These are phyloP conservation scores for Acronicta aceris DNA, from an alignment of 2,888 invertebrate species.

Conservation along the genomic window DNA sequence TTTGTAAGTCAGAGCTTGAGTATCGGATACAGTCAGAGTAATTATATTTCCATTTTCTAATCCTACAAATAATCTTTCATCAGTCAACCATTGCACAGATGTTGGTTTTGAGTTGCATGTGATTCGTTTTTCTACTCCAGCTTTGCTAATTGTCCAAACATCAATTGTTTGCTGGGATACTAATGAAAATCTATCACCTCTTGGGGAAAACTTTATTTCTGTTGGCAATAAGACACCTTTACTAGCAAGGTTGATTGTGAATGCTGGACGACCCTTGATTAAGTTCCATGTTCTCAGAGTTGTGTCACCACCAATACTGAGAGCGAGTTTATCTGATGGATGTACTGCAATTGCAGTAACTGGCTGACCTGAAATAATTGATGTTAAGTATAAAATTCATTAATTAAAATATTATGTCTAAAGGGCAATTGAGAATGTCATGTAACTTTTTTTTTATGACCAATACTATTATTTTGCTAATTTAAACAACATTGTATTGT, in stretches of 20 bases:
- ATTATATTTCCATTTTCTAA: constrained; percentile 93
- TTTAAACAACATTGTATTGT: neutral
- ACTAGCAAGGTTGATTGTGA: constrained; percentile 95
- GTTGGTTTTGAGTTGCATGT: constrained; percentile 92
- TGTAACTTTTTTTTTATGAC: too few relatives aligned
- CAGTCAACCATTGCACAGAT: constrained; percentile 91
- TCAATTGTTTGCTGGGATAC: constrained; percentile 92
- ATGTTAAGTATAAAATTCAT: neutral
- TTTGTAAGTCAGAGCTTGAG: constrained; percentile 79
- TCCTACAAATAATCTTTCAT: constrained; percentile 91
- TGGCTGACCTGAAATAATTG: constrained; percentile 84
- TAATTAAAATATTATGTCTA: neutral
- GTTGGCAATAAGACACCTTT: constrained; percentile 88
- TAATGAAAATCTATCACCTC: constrained; percentile 93
- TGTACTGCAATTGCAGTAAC: constrained; percentile 95
- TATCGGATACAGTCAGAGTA: constrained; percentile 87
- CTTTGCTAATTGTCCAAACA: constrained; percentile 94
- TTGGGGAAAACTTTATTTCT: constrained; percentile 92
- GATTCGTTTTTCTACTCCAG: constrained; percentile 92
- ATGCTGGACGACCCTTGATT: constrained; percentile 96
- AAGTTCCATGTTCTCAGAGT: constrained; percentile 98
- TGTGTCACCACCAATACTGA: constrained; percentile 95
- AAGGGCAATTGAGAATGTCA: neutral
- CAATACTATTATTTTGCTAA: neutral
- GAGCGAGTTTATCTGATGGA: constrained; percentile 96